Evolutionary conservation across 2,888 invertebrate species (phyloP).

Genomic region (Teleiodes luculella): DNA sequence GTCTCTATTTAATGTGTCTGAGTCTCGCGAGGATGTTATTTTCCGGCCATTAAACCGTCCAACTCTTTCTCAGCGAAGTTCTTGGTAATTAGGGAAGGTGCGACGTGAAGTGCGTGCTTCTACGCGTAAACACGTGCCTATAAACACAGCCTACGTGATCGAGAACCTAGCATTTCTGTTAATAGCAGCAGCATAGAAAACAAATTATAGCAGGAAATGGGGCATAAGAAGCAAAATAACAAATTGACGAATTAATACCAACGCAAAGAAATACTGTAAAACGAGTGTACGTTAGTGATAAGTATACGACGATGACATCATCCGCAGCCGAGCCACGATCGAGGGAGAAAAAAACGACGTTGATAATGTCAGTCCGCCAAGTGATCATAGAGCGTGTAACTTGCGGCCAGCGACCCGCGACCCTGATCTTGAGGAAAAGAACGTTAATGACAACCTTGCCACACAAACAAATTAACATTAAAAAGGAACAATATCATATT

Average conservation of each 20-base stretch:
- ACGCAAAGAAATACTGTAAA: conserved; percentile 33
- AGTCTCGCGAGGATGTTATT: conserved; percentile 36
- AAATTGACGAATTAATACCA: conserved; percentile 28
- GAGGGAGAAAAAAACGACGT: conserved; percentile 52
- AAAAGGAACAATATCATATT: not conserved
- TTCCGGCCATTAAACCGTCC: conserved; percentile 37
- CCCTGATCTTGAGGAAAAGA: conserved; percentile 67
- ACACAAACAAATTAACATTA: not conserved
- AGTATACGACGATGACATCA: conserved; percentile 59
- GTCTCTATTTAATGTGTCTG: conserved; percentile 13
- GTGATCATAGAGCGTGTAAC: conserved; percentile 45
- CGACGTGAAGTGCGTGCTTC: conserved; percentile 10
- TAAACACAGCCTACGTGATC: not conserved
- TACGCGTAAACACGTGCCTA: conserved; percentile 8
- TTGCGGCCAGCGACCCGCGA: conserved; percentile 60
- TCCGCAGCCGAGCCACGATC: conserved; percentile 42
- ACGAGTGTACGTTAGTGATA: conserved; percentile 19
- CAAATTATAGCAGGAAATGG: conserved; percentile 3
- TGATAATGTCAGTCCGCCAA: conserved; percentile 43
- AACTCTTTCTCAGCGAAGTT: conserved; percentile 14
- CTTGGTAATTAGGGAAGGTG: conserved; percentile 13
- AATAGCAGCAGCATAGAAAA: not conserved
- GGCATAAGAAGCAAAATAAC: conserved; percentile 1
- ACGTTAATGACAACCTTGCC: conserved; percentile 37
- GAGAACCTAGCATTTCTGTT: not conserved